These are phyloP conservation scores for Heterochromis multidens DNA, from an alignment of 2,113 vertebrate genomes.

Conservation along the genomic window DNA sequence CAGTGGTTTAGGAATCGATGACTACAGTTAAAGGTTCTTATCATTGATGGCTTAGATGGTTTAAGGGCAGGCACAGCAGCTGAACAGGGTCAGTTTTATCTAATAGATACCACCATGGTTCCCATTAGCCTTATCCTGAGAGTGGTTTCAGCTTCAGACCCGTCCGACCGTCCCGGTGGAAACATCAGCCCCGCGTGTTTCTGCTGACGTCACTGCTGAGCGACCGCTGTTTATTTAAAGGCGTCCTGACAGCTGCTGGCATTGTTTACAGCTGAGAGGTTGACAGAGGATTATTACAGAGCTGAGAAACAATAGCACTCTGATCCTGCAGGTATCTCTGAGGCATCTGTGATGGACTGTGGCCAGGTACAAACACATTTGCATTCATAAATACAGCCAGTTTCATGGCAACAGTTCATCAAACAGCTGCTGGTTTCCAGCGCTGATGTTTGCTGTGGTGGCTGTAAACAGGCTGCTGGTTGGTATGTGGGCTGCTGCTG, in stretches of 20 bases:
- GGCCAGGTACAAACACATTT: not conserved
- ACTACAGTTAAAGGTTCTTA: fast-evolving
- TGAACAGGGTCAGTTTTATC: not conserved
- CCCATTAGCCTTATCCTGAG: not conserved
- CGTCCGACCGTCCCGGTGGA: not conserved
- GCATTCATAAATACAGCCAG: slow-evolving; percentile 8
- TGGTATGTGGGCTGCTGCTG: not conserved
- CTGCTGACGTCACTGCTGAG: not conserved
- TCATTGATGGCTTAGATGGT: not conserved
- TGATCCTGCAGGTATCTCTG: slow-evolving; percentile 13
- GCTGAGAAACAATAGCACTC: not conserved
- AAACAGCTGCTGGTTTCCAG: slow-evolving; percentile 24
- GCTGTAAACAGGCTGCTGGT: not conserved
- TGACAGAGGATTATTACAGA: not conserved
- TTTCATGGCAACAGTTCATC: slow-evolving; percentile 34
- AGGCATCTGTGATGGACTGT: not conserved
- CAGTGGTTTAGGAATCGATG: too few relatives aligned
- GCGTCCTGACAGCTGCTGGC: not conserved
- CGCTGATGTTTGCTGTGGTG: not conserved
- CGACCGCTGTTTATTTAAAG: slow-evolving; percentile 29
- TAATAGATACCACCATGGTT: not conserved
- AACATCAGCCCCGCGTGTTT: not conserved
- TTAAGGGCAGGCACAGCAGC: not conserved
- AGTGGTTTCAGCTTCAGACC: not conserved
- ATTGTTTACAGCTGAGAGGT: not conserved